A percentile compares a stretch with the other conserved stretches of the same genome.
These are phyloP conservation scores for Ataeniobius toweri DNA, from an alignment of 2,797 vertebrate species.

Conservation along the genomic window DNA sequence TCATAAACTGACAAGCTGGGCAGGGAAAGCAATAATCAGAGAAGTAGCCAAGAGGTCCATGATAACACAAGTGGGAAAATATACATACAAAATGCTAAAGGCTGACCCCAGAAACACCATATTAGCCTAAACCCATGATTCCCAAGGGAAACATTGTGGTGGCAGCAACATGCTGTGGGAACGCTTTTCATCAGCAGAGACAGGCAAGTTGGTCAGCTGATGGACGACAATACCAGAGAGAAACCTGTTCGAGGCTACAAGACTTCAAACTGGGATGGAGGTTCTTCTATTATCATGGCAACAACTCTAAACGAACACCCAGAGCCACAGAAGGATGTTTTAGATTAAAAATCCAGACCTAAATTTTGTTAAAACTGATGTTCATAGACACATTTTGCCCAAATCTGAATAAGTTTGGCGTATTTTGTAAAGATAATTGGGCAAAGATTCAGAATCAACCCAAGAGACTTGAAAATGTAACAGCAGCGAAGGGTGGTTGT, in stretches of 20 bases:
- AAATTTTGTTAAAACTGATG: background rate
- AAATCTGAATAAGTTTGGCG: background rate
- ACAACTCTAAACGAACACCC: too few species aligned
- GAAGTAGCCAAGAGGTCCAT: too few species aligned
- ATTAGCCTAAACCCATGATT: background rate
- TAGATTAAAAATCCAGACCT: background rate
- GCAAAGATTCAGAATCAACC: background rate
- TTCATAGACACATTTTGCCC: background rate
- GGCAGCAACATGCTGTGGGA: too few species aligned
- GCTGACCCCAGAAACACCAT: background rate
- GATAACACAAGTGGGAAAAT: too few species aligned
- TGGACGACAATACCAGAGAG: too few species aligned
- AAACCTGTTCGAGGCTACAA: background rate
- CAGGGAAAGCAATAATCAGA: too few species aligned
- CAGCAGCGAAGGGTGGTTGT: background rate
- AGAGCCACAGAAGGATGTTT: too few species aligned
- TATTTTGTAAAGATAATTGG: background rate
- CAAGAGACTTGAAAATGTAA: background rate
- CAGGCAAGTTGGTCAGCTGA: background rate
- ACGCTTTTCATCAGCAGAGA: background rate
- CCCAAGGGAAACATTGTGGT: too few species aligned
- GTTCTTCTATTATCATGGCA: too few species aligned
- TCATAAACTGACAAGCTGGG: too few species aligned
- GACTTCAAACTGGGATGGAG: background rate
- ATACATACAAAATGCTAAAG: background rate